Percentiles rank a stretch among this genome's conserved stretches.
Evolutionary conservation across 2,888 invertebrate species (phyloP).

Genomic region (Mantis religiosa): DNA sequence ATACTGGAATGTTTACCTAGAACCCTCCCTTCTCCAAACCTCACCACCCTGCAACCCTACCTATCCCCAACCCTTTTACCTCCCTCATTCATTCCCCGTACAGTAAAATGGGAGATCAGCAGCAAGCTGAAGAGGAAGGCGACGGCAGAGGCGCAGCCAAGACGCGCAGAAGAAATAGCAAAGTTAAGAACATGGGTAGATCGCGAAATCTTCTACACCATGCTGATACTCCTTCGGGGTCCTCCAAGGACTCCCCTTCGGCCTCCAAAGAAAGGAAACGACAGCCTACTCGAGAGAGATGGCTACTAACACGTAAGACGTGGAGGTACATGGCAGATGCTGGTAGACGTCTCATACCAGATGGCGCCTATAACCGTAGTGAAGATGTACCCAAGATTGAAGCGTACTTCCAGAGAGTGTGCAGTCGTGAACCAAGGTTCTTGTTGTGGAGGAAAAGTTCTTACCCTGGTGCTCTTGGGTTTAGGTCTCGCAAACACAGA

Average conservation of each 20-base stretch:
- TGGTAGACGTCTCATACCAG: conserved; percentile 80
- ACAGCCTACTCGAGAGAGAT: conserved; percentile 64
- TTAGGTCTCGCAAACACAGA: conserved; percentile 50
- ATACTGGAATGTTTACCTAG: background rate
- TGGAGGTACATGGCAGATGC: conserved; percentile 93
- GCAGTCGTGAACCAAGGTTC: conserved; percentile 71
- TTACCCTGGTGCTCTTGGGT: conserved; percentile 67
- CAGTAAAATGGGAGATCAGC: background rate
- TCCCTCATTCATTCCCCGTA: background rate
- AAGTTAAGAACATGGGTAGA: background rate
- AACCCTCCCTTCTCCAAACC: background rate
- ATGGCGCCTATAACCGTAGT: conserved; percentile 64
- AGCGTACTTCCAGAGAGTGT: conserved; percentile 78
- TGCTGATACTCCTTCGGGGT: background rate
- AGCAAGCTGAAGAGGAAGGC: background rate
- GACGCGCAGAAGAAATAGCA: background rate
- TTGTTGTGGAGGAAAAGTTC: conserved; percentile 79
- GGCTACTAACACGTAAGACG: conserved; percentile 83
- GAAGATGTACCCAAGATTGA: conserved; percentile 79
- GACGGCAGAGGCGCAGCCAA: background rate
- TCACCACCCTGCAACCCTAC: background rate
- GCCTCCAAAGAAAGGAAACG: conserved; percentile 47
- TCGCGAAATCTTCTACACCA: background rate
- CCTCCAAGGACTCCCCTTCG: conserved; percentile 14
- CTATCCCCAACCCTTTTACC: background rate